Percentiles rank a stretch among this genome's conserved stretches.
Evolutionary conservation across 2,113 vertebrate species (phyloP).

Genomic region (Forbesichthys agassizii): DNA sequence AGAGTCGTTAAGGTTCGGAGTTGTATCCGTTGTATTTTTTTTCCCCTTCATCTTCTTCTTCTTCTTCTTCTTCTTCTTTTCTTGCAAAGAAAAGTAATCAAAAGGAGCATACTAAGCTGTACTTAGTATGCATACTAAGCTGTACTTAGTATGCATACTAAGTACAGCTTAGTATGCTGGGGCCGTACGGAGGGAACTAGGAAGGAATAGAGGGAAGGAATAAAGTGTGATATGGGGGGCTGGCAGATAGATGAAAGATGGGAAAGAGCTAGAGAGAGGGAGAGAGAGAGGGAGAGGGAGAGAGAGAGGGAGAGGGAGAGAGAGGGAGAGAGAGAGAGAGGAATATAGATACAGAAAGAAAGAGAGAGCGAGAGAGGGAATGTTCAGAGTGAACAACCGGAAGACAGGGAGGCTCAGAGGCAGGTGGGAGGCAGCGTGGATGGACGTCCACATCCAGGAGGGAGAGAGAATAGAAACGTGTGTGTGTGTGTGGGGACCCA

Average conservation of each 20-base stretch:
- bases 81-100: constrained; percentile 85
- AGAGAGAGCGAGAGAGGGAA: background rate
- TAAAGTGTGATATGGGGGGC: constrained; percentile 40
- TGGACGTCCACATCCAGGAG: constrained; percentile 31
- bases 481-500: constrained; percentile 33
- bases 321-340: constrained; percentile 2
- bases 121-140: background rate
- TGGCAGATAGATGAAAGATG: constrained; percentile 43
- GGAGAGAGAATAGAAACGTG: background rate
- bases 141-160: background rate
- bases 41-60: background rate
- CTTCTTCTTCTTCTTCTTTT: constrained; percentile 12
- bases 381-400: background rate
- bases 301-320: background rate
- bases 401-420: constrained; percentile 15
- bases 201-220: constrained; percentile 14
- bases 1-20: constrained; percentile 63
- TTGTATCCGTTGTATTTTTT: constrained; percentile 61
- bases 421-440: constrained; percentile 37
- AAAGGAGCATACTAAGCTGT: constrained; percentile 50
- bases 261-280: constrained; percentile 16
- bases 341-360: background rate
- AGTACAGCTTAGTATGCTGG: constrained; percentile 93
- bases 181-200: constrained; percentile 53
- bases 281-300: constrained; percentile 15